Evolutionary conservation across 2,888 invertebrate genomes (phyloP).

Genomic region (Nephrotoma flavescens): DNA sequence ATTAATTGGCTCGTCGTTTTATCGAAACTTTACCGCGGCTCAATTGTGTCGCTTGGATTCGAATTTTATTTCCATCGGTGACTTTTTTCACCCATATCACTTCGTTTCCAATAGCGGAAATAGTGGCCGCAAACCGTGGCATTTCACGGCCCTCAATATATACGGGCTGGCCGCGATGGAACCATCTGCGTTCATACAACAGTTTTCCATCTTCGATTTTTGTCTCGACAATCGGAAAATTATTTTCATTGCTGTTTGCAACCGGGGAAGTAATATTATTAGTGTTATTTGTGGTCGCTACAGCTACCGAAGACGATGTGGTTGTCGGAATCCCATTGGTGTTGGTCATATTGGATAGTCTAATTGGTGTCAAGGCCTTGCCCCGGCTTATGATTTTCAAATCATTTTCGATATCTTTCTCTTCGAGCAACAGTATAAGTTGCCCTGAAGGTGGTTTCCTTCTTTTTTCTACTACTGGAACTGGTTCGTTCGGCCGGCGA

Average conservation of each 20-base stretch:
- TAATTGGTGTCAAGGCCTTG: constrained; percentile 35
- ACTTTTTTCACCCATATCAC: constrained; percentile 84
- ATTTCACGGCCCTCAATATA: constrained; percentile 81
- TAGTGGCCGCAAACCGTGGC: constrained; percentile 73
- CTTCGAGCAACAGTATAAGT: constrained; percentile 77
- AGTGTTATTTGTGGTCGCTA: constrained; percentile 13
- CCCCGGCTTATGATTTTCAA: constrained; percentile 61
- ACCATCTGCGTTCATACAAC: constrained; percentile 87
- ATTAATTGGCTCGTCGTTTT: constrained; percentile 66
- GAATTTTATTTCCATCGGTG: constrained; percentile 58
- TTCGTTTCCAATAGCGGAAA: constrained; percentile 82
- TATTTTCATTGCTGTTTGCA: neutral
- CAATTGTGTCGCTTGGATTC: constrained; percentile 71
- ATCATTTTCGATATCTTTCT: constrained; percentile 77
- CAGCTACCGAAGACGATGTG: constrained; percentile 24
- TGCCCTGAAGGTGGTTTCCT: constrained; percentile 72
- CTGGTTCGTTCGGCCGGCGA: constrained; percentile 84
- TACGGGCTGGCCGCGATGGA: constrained; percentile 84
- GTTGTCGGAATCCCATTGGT: constrained; percentile 23
- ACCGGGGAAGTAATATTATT: neutral
- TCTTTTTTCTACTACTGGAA: constrained; percentile 75
- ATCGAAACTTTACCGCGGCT: constrained; percentile 79
- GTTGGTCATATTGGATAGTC: constrained; percentile 14
- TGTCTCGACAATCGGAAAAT: constrained; percentile 50
- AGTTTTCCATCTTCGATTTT: constrained; percentile 91